Conservation (phyloP, 2,797 vertebrate genomes). For the Notolabrus celidotus region DNA sequence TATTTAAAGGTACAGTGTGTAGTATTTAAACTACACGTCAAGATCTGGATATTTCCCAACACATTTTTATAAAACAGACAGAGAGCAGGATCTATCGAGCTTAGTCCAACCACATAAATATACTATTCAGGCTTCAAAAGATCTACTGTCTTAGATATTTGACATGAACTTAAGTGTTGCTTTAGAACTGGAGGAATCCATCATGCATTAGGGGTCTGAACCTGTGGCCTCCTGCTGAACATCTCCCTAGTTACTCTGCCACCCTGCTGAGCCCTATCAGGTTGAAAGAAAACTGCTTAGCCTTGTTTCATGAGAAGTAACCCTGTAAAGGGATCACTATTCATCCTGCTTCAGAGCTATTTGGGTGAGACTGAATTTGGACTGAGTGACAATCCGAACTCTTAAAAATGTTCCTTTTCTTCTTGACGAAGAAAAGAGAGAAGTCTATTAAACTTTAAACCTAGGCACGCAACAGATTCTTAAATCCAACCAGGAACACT, state of each 20-base stretch:
- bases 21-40: no score
- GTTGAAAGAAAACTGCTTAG: slow-evolving; percentile 9
- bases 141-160: background rate
- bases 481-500: slow-evolving; percentile 6
- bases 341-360: background rate
- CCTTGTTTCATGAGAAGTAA: slow-evolving; percentile 7
- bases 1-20: no score
- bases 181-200: slow-evolving; percentile 4
- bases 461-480: slow-evolving; percentile 26
- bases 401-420: background rate
- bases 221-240: slow-evolving; percentile 31
- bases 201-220: slow-evolving; percentile 38
- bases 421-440: slow-evolving; percentile 9
- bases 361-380: background rate
- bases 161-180: no score
- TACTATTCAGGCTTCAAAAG: background rate
- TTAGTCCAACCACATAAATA: no score
- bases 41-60: no score
- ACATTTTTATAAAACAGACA: no score
- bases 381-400: background rate
- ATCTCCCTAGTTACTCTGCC: slow-evolving; percentile 46
- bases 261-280: slow-evolving; percentile 34
- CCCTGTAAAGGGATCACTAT: background rate
- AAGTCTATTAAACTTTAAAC: slow-evolving; percentile 22
- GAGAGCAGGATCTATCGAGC: no score